Evolutionary conservation across 2,888 invertebrate genomes (phyloP).

Genomic region (Disparrhopalites patrizii): DNA sequence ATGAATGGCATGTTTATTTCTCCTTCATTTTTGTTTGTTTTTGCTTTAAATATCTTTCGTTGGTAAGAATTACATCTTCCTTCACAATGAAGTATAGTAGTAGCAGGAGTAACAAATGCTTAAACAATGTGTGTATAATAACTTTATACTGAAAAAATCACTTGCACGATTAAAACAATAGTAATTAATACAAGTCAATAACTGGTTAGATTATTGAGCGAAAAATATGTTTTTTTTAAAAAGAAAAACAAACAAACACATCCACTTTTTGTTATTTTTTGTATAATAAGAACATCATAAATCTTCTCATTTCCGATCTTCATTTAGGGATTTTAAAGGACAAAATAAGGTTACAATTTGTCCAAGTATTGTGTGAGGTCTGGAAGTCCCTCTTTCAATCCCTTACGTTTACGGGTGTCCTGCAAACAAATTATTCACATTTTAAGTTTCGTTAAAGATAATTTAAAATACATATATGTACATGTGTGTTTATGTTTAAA

Average conservation of each 20-base stretch:
- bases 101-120: neutral
- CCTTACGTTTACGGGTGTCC: constrained; percentile 98
- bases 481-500: too few species aligned
- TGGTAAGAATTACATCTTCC: neutral
- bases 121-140: neutral
- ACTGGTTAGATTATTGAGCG: constrained; percentile 6
- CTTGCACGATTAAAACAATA: too few species aligned
- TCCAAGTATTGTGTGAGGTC: constrained; percentile 93
- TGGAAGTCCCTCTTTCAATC: constrained; percentile 96
- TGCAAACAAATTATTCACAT: too few species aligned
- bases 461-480: neutral
- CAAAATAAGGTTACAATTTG: constrained; percentile 72
- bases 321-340: neutral
- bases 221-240: neutral
- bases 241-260: constrained; percentile 20
- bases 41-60: neutral
- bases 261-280: constrained; percentile 8
- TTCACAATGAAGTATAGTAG: too few species aligned
- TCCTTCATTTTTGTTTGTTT: neutral
- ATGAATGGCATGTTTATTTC: constrained; percentile 14
- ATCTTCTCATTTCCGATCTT: constrained; percentile 9
- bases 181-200: constrained; percentile 12
- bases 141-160: neutral
- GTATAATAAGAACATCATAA: constrained; percentile 16
- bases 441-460: constrained; percentile 8